phyloP scores from a whole-genome alignment of 2,113 vertebrate species.

The Megaceryle torquata region DNA sequence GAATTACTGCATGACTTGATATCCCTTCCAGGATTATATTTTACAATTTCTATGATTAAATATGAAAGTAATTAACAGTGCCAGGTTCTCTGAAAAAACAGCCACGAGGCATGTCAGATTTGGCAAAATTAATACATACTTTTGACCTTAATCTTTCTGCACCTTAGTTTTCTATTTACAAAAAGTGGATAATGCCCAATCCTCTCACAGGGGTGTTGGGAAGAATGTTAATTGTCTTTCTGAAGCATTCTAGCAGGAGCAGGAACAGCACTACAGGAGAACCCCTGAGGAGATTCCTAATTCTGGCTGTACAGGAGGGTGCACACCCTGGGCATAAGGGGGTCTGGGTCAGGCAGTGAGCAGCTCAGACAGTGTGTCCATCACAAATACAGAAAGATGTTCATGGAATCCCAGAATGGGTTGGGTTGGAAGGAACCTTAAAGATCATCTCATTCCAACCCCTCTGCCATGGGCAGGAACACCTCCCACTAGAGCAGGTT shows the following conservation, averaged over 20 bases:
- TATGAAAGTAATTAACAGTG: not conserved
- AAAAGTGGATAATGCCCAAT: not conserved
- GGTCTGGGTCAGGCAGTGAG: not conserved
- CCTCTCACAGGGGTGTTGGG: not conserved
- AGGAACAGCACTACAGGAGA: not conserved
- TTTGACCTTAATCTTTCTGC: not conserved
- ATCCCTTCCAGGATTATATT: not conserved
- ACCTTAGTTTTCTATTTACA: not conserved
- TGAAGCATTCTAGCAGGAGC: not conserved
- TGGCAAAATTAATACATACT: not conserved
- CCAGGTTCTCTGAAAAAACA: not conserved
- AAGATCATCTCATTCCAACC: not conserved
- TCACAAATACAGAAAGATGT: not conserved
- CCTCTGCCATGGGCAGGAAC: not conserved
- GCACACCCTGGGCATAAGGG: fast-evolving
- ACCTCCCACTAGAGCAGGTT: not conserved
- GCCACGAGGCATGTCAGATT: not conserved
- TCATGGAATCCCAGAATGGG: not conserved
- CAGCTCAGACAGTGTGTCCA: fast-evolving
- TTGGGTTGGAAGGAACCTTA: not conserved
- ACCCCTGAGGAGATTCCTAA: not conserved
- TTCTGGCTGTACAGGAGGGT: not conserved
- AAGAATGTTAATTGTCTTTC: not conserved
- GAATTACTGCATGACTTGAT: not conserved
- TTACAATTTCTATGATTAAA: not conserved